phyloP scores from a whole-genome alignment of 2,113 vertebrate genomes.

The Emydura subglobosa region DNA sequence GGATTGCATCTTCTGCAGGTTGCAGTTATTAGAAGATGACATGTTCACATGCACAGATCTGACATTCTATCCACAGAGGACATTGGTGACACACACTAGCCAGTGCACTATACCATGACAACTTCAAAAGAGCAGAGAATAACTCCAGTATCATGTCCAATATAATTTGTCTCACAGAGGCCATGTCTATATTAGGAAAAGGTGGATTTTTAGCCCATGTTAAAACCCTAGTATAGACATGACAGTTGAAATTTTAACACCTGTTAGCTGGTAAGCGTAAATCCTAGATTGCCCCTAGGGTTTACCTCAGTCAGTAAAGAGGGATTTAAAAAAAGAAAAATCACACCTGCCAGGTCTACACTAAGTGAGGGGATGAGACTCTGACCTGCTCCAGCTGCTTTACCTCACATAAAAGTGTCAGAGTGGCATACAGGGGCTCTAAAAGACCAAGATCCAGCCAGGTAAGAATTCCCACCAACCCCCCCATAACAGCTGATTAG shows the following conservation, averaged over 20 bases:
- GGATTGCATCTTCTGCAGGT: neutral
- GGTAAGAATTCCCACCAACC: neutral
- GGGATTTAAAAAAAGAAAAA: neutral
- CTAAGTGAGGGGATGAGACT: neutral
- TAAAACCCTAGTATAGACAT: neutral
- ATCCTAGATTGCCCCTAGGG: neutral
- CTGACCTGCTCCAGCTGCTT: neutral
- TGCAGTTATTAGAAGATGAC: neutral
- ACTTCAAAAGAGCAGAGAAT: neutral
- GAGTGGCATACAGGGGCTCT: fast-evolving
- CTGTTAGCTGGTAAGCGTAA: neutral
- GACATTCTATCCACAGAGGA: no score
- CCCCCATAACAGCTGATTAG: neutral
- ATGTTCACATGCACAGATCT: neutral
- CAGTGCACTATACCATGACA: neutral
- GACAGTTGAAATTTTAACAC: neutral
- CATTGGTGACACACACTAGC: neutral
- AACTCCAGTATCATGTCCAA: fast-evolving
- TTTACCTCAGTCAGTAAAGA: neutral
- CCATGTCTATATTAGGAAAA: fast-evolving
- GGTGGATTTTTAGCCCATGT: neutral
- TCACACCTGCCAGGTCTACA: no score
- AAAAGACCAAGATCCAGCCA: neutral
- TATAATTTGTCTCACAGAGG: neutral
- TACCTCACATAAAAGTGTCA: neutral